Base-by-base conservation (phyloP, 2,113 vertebrate species). In the Danio rerio region DNA sequence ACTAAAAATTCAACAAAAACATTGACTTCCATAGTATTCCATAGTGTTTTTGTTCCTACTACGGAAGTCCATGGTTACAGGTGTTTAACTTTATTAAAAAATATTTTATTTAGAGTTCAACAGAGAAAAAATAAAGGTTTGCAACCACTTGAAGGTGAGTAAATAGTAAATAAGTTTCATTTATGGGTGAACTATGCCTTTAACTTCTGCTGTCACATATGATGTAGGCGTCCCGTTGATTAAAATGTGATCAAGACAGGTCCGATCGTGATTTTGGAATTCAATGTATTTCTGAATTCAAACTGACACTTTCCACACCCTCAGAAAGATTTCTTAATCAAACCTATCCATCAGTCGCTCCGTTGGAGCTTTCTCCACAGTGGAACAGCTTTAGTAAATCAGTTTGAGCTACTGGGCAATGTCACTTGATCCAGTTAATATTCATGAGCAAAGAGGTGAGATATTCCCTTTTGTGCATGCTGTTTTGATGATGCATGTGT, bases 271-370 rank as follows among this genome's bases (percentile, higher is more conserved):
- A 21, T 71, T 71, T 21, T 9, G 68, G 11, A 50, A 21, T 20
- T 10, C 5, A 3, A 18, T 68, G 43, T 31, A 52, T 52, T 71
- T 71, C 47, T 71, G 68, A 70, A 49, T 70, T 50, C 45, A 47
- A 13, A 70, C 9, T 13, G n/a, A 70, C 68, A 21, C 18, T 49
- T 70, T 50, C 18, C 68, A 70, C 16, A 7, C n/a, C 16, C n/a
- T 49, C 66, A 49, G n/a, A 49, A 47, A 49, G 45, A 70, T 49
- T 70, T 49, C 66, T 70, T 70, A 70, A 70, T 70, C n/a, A 69
- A 7, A 50, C 18, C 43, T 13, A 70, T 20, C 68, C 68, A 50
- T 50, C 68, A 70, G 20, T 20, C 47, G n/a, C 45, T 50, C 45
- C 3, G 20, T 70, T 43, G 47, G 18, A 13, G 47, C 43, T 68